Evolutionary conservation across 2,113 vertebrate species (phyloP).

Genomic region (Perccottus glenii): DNA sequence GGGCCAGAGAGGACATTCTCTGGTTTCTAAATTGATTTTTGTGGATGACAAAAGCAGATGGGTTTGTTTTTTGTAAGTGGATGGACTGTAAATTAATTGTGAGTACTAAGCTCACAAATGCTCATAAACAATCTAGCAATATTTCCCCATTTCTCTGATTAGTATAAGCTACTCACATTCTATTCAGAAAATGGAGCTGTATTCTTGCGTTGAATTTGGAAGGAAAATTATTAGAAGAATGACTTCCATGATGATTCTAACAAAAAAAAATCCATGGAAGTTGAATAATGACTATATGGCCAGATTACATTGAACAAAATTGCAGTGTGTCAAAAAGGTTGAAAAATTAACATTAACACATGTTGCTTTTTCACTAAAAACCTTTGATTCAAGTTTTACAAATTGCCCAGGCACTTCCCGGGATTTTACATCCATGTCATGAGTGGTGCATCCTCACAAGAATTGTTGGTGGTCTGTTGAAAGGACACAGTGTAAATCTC

Average conservation of each 20-base stretch:
- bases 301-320: not conserved
- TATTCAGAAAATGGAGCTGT: slow-evolving; percentile 61
- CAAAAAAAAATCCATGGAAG: slow-evolving; percentile 11
- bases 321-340: too few species aligned
- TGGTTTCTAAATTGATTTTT: slow-evolving; percentile 78
- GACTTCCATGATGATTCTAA: slow-evolving; percentile 29
- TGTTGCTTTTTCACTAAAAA: not conserved
- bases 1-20: slow-evolving; percentile 75
- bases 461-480: slow-evolving; percentile 39
- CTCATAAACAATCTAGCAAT: slow-evolving; percentile 69
- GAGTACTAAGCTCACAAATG: slow-evolving; percentile 73
- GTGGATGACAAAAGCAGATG: slow-evolving; percentile 67
- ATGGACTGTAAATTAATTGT: slow-evolving; percentile 80
- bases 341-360: too few species aligned
- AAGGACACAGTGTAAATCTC: too few species aligned
- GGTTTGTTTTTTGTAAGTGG: slow-evolving; percentile 72
- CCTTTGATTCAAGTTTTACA: not conserved
- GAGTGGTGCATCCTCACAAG: slow-evolving; percentile 19
- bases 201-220: slow-evolving; percentile 53
- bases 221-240: slow-evolving; percentile 44
- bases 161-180: slow-evolving; percentile 56
- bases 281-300: slow-evolving; percentile 2
- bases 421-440: slow-evolving; percentile 44
- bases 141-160: slow-evolving; percentile 71
- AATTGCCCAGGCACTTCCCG: slow-evolving; percentile 54